Conservation (phyloP, 2,888 invertebrate genomes). For the Zaprionus bogoriensis region DNA sequence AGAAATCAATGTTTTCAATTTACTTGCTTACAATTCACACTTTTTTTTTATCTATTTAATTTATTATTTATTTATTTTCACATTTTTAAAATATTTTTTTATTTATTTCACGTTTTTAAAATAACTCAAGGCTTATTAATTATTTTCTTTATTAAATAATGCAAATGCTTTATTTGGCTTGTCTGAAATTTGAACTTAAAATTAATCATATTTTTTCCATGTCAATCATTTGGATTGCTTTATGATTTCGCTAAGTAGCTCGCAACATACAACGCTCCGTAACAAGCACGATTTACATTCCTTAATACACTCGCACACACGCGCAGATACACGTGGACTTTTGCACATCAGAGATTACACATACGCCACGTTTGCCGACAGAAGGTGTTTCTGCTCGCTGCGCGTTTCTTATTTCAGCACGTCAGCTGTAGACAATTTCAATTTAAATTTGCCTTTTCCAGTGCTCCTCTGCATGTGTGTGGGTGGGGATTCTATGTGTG, state of each 20-base stretch:
- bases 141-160: too few relatives aligned
- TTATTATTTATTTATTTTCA: too few relatives aligned
- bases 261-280: constrained; percentile 8
- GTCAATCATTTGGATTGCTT: constrained; percentile 30
- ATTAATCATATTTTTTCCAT: background rate
- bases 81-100: too few relatives aligned
- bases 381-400: constrained; percentile 38
- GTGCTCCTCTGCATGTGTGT: constrained; percentile 18
- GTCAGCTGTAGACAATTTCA: constrained; percentile 70
- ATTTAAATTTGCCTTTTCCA: constrained; percentile 74
- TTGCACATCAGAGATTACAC: constrained; percentile 51
- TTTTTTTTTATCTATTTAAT: too few relatives aligned
- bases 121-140: too few relatives aligned
- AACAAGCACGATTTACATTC: constrained; percentile 29
- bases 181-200: background rate
- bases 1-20: too few relatives aligned
- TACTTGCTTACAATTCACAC: too few relatives aligned
- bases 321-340: background rate
- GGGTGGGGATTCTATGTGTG: too few relatives aligned
- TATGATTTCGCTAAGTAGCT: constrained; percentile 35
- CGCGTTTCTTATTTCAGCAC: constrained; percentile 65
- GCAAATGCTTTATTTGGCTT: too few relatives aligned
- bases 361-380: constrained; percentile 54
- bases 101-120: too few relatives aligned
- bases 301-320: constrained; percentile 12